A percentile compares a stretch with the other conserved stretches of the same genome.
Conservation (phyloP, 2,113 vertebrate species). For the Urocynchramus pylzowi region DNA sequence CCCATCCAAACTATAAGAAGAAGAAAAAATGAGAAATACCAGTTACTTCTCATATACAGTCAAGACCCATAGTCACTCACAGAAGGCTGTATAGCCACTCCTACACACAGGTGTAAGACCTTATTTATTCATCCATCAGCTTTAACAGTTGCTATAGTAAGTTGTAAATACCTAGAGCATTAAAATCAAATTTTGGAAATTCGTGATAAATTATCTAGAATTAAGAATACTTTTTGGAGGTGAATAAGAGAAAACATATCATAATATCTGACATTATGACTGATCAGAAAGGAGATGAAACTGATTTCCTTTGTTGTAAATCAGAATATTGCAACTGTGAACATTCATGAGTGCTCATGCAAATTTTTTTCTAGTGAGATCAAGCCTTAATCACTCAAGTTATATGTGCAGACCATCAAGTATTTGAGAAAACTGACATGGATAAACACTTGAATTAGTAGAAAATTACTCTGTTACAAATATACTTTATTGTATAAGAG, state of each 20-base stretch:
- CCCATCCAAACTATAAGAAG: not conserved
- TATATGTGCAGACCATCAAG: not conserved
- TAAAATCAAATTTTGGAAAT: not conserved
- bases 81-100: not conserved
- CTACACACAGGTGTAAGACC: not conserved
- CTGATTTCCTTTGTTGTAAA: not conserved
- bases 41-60: not conserved
- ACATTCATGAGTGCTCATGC: not conserved
- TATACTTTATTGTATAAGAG: not conserved
- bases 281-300: not conserved
- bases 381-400: not conserved
- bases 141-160: not conserved
- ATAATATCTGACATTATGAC: not conserved
- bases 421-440: not conserved
- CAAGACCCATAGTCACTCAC: not conserved
- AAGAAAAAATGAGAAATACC: not conserved
- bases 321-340: not conserved
- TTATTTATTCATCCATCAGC: not conserved
- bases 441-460: not conserved
- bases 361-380: not conserved
- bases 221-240: not conserved
- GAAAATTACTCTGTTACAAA: not conserved
- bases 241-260: not conserved
- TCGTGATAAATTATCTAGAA: not conserved
- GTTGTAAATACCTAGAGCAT: rapidly evolving